These are phyloP conservation scores for Zaprionus obscuricornis DNA, from an alignment of 2,888 invertebrate genomes.

Conservation along the genomic window DNA sequence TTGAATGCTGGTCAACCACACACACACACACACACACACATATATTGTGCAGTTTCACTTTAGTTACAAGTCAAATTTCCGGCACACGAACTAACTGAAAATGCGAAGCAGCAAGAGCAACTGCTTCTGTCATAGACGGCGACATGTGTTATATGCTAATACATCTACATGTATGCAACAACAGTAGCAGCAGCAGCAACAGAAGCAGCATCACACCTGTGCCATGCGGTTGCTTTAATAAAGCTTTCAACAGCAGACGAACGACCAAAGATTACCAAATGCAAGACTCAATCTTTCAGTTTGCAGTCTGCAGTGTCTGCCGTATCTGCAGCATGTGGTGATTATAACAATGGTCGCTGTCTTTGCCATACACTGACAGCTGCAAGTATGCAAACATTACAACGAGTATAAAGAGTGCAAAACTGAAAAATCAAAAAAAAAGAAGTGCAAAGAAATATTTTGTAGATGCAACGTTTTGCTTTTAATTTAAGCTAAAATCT, in stretches of 20 bases:
- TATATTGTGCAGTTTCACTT: constrained; percentile 35
- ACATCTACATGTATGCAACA: too few relatives aligned
- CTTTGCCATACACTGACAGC: constrained; percentile 16
- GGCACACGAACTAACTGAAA: constrained; percentile 41
- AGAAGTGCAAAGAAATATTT: too few relatives aligned
- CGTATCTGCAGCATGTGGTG: constrained; percentile 31
- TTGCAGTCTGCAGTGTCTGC: constrained; percentile 13
- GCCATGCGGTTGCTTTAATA: constrained; percentile 55
- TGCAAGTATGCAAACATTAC: constrained; percentile 23
- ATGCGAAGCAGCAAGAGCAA: constrained; percentile 6
- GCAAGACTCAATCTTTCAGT: constrained; percentile 7
- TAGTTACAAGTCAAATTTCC: constrained; percentile 72
- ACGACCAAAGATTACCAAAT: constrained; percentile 55
- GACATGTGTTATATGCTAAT: constrained; percentile 37
- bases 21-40: constrained; percentile 8
- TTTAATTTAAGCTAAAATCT: too few relatives aligned
- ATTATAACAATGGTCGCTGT: constrained; percentile 47
- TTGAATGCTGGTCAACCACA: constrained; percentile 19
- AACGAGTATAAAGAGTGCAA: constrained; percentile 16
- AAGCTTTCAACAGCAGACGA: constrained; percentile 67
- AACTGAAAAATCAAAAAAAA: not conserved
- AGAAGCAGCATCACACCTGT: constrained; percentile 23
- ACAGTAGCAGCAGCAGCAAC: too few relatives aligned
- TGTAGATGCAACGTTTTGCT: too few relatives aligned
- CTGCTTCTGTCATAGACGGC: constrained; percentile 5